Evolutionary conservation across 2,888 invertebrate species (phyloP).

Genomic region (Tortricodes alternella): DNA sequence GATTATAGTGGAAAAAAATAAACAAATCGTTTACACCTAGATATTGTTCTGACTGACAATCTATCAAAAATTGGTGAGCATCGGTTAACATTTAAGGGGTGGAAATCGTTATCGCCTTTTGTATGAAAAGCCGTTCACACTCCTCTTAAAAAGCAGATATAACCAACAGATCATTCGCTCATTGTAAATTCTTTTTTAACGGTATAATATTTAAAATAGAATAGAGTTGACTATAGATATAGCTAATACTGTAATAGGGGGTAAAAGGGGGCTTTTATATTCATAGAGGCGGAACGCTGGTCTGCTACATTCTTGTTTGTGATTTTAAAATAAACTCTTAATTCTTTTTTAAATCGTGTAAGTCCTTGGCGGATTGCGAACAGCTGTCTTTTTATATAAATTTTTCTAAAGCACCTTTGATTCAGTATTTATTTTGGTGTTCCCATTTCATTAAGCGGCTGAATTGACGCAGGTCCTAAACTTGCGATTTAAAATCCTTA

Average conservation of each 20-base stretch:
- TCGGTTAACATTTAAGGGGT: no score
- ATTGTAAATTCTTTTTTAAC: conserved; percentile 38
- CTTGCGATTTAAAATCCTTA: background rate
- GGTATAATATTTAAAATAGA: conserved; percentile 65
- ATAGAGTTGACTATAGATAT: conserved; percentile 71
- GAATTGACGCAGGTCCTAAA: background rate
- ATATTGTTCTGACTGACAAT: no score
- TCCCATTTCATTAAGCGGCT: conserved; percentile 2
- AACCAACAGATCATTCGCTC: conserved; percentile 19
- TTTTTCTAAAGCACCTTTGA: conserved; percentile 4
- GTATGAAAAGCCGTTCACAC: background rate
- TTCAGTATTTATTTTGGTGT: conserved; percentile 3
- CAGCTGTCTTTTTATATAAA: conserved; percentile 6
- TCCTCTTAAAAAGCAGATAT: no score
- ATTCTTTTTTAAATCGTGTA: conserved; percentile 6
- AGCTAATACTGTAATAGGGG: conserved; percentile 71
- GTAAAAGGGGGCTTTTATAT: conserved; percentile 70
- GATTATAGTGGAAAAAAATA: no score
- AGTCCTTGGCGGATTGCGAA: conserved; percentile 1
- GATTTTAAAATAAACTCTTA: conserved; percentile 24
- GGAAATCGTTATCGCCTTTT: no score
- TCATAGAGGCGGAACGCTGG: conserved; percentile 35
- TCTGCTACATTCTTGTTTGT: conserved; percentile 21
- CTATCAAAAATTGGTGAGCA: no score
- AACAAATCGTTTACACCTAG: no score